These are phyloP conservation scores for Chromobotia macracanthus DNA, from an alignment of 2,797 vertebrate genomes.

Conservation along the genomic window DNA sequence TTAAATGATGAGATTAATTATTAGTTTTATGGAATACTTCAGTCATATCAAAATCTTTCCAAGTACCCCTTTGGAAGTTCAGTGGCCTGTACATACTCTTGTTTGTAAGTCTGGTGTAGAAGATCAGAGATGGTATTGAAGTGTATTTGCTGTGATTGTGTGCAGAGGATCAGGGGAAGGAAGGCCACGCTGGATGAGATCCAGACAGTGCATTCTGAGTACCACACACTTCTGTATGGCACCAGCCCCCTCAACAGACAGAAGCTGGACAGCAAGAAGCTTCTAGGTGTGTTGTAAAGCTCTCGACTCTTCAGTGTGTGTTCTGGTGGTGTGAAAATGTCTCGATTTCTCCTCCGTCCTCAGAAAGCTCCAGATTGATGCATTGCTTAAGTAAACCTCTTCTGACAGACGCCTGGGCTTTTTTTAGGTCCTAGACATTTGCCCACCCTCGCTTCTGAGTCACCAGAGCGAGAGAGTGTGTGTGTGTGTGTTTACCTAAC, in stretches of 20 bases:
- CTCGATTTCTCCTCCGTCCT: constrained; percentile 17
- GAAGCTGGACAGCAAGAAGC: constrained; percentile 97
- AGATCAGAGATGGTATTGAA: neutral
- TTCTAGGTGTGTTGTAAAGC: constrained; percentile 78
- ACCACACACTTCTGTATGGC: constrained; percentile 92
- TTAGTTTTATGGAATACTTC: no score
- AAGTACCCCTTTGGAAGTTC: no score
- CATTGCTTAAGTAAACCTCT: constrained; percentile 45
- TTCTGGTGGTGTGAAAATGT: constrained; percentile 23
- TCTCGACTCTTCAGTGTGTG: constrained; percentile 17
- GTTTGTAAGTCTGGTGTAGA: no score
- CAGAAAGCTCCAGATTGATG: constrained; percentile 48
- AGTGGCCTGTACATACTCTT: no score
- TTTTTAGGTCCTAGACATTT: constrained; percentile 61
- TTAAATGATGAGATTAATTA: no score
- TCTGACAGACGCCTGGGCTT: constrained; percentile 55
- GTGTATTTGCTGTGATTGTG: constrained; percentile 46
- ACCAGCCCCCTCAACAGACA: constrained; percentile 95
- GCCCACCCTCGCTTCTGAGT: constrained; percentile 55
- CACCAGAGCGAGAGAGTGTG: constrained; percentile 30
- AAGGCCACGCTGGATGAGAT: constrained; percentile 97
- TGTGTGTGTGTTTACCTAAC: constrained; percentile 22
- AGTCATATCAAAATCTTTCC: no score
- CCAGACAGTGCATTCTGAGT: constrained; percentile 93
- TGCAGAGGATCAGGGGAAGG: constrained; percentile 90